These are phyloP conservation scores for Troides helena DNA, from an alignment of 2,888 invertebrate species.

Conservation along the genomic window DNA sequence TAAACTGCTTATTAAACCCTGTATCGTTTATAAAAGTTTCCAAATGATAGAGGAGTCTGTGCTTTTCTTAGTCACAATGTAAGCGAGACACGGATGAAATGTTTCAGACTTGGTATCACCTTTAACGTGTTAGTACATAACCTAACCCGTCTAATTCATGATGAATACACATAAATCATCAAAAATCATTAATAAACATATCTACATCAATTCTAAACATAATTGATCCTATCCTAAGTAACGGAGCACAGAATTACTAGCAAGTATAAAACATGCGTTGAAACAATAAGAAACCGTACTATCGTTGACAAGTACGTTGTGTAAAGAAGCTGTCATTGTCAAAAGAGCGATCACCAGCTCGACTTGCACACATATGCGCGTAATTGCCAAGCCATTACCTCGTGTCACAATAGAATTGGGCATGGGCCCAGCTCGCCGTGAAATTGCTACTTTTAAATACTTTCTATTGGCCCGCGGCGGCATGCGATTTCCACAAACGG, in stretches of 20 bases:
- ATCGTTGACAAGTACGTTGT: constrained; percentile 10
- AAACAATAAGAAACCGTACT: not conserved
- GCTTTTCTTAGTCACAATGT: too few relatives aligned
- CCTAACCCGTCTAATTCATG: too few relatives aligned
- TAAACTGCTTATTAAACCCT: too few relatives aligned
- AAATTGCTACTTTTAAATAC: constrained; percentile 77
- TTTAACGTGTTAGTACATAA: too few relatives aligned
- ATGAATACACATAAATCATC: too few relatives aligned
- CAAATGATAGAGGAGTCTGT: too few relatives aligned
- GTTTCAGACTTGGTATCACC: too few relatives aligned
- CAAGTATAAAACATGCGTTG: not conserved
- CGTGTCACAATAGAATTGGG: constrained; percentile 75
- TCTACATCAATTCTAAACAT: not conserved
- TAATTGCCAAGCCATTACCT: constrained; percentile 68
- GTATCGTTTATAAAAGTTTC: too few relatives aligned
- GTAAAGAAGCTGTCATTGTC: constrained; percentile 31
- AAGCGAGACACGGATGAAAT: too few relatives aligned
- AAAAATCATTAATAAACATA: not conserved
- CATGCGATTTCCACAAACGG: constrained; percentile 17
- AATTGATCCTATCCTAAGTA: not conserved
- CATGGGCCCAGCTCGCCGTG: constrained; percentile 62
- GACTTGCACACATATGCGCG: constrained; percentile 48
- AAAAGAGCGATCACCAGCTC: constrained; percentile 42
- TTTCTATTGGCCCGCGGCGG: constrained; percentile 53
- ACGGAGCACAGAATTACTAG: not conserved